Base-by-base conservation (phyloP, 2,797 vertebrate species). In the Melanotaenia boesemani region DNA sequence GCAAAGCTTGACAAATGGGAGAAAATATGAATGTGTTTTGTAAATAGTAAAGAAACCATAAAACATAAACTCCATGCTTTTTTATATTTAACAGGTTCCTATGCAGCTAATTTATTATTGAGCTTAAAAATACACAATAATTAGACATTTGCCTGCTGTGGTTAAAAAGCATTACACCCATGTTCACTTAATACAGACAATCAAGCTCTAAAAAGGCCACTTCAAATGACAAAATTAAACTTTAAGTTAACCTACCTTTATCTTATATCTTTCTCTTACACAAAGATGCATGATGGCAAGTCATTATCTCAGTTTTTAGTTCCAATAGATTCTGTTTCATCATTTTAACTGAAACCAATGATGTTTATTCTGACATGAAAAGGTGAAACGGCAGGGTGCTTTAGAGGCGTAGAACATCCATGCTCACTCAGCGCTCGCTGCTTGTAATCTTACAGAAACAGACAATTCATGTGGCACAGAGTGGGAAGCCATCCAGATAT, bases 361-460 rank as follows among this genome's bases (percentile, higher is more conserved):
- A 46, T 6, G 9, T 67, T 72, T 50, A 55, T 22, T 16, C 70
- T 67, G 26, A 82, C 63, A 46, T 80, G 48, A 66, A 73, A 50
- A 80, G 46, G 55, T 57, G 18, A 60, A 82, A 48, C 75, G 74
- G 70, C 67, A 55, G 76, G 74, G 24, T 22, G 61, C 62, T 41
- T 58, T 28, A 50, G 22, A 59, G 41, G 13, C 73, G 72, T 63
- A 66, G 32, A 72, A 67, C 77, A 66, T 54, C 63, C n/a, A 13
- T 39, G 76, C 37, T 74, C 60, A 65, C 15, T 57, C 70, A 71
- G 62, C 59, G 44, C 62, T 71, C 61, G 26, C 73, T 34, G 39
- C 67, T 28, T 67, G 63, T 67, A 72, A 83, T 84, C 66, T 57
- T 61, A 62, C 30, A 75, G 63, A 79, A 76, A 81, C 77, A 85